Conservation (phyloP, 2,113 vertebrate species). For the Prunella fulvescens region DNA sequence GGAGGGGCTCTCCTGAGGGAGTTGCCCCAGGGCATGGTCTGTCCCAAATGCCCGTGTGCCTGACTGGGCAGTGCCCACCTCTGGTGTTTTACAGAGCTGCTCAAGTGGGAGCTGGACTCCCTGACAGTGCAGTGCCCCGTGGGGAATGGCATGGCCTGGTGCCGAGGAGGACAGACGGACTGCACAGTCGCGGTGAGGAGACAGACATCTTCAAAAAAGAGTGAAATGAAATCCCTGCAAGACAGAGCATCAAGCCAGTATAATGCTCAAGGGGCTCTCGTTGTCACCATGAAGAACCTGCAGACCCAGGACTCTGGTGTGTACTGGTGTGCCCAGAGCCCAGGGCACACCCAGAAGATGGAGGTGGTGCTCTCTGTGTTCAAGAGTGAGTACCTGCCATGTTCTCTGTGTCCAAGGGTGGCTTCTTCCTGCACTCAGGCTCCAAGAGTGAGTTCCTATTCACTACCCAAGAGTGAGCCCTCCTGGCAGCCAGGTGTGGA, state of each 20-base stretch:
- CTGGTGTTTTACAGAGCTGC: neutral
- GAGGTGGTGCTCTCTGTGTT: slow-evolving; percentile 19
- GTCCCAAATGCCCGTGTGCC: neutral
- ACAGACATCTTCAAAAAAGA: rapidly evolving
- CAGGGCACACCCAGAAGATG: rapidly evolving
- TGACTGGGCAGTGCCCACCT: rapidly evolving
- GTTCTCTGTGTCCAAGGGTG: neutral
- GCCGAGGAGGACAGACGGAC: rapidly evolving
- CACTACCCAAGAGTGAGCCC: neutral
- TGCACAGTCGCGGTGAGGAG: rapidly evolving
- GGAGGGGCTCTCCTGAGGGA: too few species aligned
- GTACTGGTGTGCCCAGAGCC: neutral
- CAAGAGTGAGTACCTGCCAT: neutral
- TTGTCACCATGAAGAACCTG: neutral
- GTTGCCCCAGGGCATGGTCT: neutral
- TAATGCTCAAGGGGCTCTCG: rapidly evolving
- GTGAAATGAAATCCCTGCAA: rapidly evolving
- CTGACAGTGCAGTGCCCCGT: neutral
- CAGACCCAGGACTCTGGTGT: neutral
- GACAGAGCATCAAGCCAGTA: rapidly evolving
- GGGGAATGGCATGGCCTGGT: neutral
- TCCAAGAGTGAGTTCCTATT: neutral
- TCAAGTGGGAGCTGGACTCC: neutral
- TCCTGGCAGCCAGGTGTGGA: neutral
- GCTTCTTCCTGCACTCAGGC: neutral